phyloP scores from a whole-genome alignment of 2,113 vertebrate genomes.

The Promerops cafer region DNA sequence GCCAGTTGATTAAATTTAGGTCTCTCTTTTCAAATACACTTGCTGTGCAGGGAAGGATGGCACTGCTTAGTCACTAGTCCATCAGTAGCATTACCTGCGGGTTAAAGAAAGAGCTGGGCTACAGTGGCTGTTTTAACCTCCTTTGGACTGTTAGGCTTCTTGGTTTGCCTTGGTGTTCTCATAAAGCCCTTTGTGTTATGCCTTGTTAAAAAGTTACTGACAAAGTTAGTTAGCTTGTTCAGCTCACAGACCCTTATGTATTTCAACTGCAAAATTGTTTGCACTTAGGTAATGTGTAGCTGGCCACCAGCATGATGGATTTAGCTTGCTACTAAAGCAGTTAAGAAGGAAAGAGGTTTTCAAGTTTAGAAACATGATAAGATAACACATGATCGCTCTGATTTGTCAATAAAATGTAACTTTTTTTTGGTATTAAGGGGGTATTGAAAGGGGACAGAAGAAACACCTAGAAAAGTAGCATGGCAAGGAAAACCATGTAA shows the following conservation, averaged over 20 bases:
- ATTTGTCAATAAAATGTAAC: background rate
- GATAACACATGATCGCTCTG: background rate
- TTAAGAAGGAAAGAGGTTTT: conserved; percentile 3
- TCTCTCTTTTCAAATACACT: background rate
- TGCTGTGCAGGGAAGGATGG: background rate
- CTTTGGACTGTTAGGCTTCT: background rate
- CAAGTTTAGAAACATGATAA: background rate
- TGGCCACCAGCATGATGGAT: background rate
- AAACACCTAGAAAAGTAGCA: background rate
- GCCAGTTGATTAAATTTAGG: background rate
- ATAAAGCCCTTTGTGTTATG: background rate
- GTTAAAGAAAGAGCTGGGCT: background rate
- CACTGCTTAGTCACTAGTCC: background rate
- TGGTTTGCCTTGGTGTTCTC: background rate
- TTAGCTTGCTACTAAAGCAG: background rate
- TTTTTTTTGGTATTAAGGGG: background rate
- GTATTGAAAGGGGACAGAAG: background rate
- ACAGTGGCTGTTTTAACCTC: background rate
- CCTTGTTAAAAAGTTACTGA: background rate
- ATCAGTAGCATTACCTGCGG: fast-evolving
- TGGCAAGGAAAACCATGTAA: background rate
- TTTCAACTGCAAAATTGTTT: background rate
- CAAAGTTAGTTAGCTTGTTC: background rate
- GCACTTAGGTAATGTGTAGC: fast-evolving
- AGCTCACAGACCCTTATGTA: background rate